Conservation (phyloP, 1,140 invertebrate genomes). For the Micrasema longulum region DNA sequence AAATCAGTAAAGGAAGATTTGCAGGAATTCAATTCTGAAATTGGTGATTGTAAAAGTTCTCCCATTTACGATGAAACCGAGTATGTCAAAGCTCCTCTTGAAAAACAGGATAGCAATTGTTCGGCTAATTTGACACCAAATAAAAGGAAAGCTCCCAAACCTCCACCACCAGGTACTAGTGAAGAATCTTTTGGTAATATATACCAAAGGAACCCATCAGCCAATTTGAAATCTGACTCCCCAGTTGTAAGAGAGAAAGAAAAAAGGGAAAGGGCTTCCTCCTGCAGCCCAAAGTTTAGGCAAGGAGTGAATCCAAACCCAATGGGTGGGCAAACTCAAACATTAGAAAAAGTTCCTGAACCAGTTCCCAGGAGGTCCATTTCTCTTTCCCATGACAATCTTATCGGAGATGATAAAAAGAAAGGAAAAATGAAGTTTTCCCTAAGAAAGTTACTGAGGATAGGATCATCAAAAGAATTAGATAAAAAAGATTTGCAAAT, state of each 20-base stretch:
- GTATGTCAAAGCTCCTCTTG: constrained; percentile 61
- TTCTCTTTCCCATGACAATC: constrained; percentile 79
- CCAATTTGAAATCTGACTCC: constrained; percentile 71
- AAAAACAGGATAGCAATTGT: constrained; percentile 69
- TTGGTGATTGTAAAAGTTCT: constrained; percentile 23
- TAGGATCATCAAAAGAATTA: constrained; percentile 78
- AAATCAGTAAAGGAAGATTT: constrained; percentile 45
- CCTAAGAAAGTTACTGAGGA: constrained; percentile 84
- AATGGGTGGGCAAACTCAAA: constrained; percentile 45
- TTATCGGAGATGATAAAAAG: constrained; percentile 74
- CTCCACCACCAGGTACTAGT: constrained; percentile 66
- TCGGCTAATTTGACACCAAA: constrained; percentile 63
- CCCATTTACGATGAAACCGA: constrained; percentile 43
- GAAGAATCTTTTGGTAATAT: constrained; percentile 67
- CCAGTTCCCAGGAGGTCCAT: constrained; percentile 75
- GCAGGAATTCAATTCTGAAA: constrained; percentile 22
- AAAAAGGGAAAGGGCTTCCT: constrained; percentile 76
- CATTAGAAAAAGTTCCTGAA: constrained; percentile 66
- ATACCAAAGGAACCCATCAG: constrained; percentile 71
- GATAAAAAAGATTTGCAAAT: constrained; percentile 68
- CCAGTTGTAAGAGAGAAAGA: constrained; percentile 81
- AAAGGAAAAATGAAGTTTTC: constrained; percentile 82
- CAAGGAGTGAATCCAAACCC: constrained; percentile 59
- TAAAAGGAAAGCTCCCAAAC: constrained; percentile 75
- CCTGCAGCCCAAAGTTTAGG: constrained; percentile 74